A percentile compares a stretch with the other conserved stretches of the same genome.
phyloP scores from a whole-genome alignment of 2,888 invertebrate species.

The Leucophenga maculata region DNA sequence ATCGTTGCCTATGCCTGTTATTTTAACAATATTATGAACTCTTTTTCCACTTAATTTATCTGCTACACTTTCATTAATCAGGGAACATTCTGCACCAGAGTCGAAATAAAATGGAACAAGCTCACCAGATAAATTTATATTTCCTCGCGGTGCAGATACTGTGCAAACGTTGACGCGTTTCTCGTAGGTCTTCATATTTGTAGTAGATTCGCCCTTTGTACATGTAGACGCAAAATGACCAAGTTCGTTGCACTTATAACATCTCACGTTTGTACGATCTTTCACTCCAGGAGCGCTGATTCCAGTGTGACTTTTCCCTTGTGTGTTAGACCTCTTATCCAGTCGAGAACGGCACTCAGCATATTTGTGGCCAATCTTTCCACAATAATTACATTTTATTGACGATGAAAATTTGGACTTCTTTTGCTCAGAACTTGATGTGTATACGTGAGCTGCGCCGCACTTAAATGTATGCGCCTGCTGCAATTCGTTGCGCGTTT shows the following conservation, averaged over 20 bases:
- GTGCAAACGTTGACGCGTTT: slow-evolving; percentile 25
- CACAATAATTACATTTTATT: slow-evolving; percentile 4
- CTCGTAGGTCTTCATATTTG: slow-evolving; percentile 9
- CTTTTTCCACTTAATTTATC: neutral
- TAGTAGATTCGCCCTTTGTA: neutral
- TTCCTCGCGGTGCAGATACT: neutral
- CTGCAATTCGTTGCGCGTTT: slow-evolving; percentile 15
- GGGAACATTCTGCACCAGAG: no score
- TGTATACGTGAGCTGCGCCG: neutral
- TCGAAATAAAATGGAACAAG: slow-evolving; percentile 21
- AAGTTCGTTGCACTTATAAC: slow-evolving; percentile 8
- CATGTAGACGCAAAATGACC: slow-evolving; percentile 1
- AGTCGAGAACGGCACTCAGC: slow-evolving; percentile 26
- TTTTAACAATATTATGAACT: neutral
- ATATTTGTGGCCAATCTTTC: no score
- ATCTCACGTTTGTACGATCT: neutral
- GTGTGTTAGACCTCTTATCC: slow-evolving; percentile 2
- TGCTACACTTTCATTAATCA: neutral
- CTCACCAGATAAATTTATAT: slow-evolving; percentile 15
- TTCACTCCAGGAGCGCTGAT: neutral
- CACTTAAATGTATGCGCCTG: neutral
- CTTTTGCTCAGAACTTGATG: neutral
- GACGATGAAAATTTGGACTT: neutral
- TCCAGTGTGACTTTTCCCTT: neutral
- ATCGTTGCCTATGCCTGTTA: no score